phyloP scores from a whole-genome alignment of 2,113 vertebrate genomes.

The Eulacestoma nigropectus region DNA sequence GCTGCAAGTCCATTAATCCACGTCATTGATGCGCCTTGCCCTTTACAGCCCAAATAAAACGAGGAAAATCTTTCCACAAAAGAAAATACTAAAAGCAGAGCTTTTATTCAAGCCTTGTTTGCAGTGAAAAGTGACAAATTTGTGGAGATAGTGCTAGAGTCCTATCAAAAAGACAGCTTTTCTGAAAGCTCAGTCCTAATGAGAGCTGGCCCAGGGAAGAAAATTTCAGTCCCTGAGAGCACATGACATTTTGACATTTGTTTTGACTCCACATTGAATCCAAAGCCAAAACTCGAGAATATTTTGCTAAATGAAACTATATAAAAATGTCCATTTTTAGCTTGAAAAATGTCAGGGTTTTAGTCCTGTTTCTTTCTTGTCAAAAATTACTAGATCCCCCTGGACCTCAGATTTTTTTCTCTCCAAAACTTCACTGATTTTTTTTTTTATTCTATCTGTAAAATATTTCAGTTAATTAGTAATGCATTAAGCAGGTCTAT shows the following conservation, averaged over 20 bases:
- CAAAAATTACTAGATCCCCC: background rate
- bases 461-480: background rate
- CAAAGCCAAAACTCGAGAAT: background rate
- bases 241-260: conserved; percentile 40
- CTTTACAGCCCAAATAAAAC: background rate
- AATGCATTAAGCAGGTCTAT: background rate
- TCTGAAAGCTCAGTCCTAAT: conserved; percentile 6
- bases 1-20: background rate
- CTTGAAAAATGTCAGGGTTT: background rate
- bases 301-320: background rate
- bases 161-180: background rate
- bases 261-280: background rate
- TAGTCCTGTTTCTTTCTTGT: background rate
- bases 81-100: background rate
- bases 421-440: background rate
- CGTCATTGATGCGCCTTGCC: background rate
- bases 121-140: background rate
- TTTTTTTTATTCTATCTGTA: background rate
- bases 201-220: background rate
- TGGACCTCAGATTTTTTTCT: background rate
- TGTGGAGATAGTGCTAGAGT: background rate
- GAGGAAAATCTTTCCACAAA: background rate
- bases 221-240: background rate
- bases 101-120: background rate
- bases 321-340: background rate